Conservation (phyloP, 2,888 invertebrate genomes). For the Dryadula phaetusa region DNA sequence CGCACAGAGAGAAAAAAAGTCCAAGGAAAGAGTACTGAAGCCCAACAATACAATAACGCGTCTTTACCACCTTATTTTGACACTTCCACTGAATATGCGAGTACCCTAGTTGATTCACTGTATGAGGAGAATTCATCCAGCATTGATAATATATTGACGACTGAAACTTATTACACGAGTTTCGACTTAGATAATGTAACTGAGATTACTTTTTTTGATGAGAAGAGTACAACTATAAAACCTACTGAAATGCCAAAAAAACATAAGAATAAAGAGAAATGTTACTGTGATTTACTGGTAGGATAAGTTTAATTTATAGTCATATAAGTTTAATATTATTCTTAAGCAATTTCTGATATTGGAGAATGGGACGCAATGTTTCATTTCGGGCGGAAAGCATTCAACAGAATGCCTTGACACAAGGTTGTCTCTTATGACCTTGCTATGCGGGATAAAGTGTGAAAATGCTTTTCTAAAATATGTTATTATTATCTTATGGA, state of each 20-base stretch:
- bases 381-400: no score
- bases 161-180: slow-evolving; percentile 58
- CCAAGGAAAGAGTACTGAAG: slow-evolving; percentile 42
- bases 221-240: slow-evolving; percentile 54
- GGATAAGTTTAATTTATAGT: slow-evolving; percentile 42
- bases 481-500: no score
- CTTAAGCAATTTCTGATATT: no score
- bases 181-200: slow-evolving; percentile 72
- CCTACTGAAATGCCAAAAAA: slow-evolving; percentile 56
- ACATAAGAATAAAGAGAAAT: slow-evolving; percentile 51
- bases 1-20: slow-evolving; percentile 51
- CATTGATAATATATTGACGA: slow-evolving; percentile 55
- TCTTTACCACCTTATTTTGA: slow-evolving; percentile 50
- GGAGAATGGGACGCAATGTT: no score
- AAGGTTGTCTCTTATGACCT: no score
- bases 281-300: slow-evolving; percentile 73
- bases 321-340: no score
- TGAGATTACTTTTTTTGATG: slow-evolving; percentile 66
- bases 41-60: slow-evolving; percentile 54
- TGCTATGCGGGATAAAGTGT: no score
- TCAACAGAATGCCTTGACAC: no score
- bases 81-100: slow-evolving; percentile 58
- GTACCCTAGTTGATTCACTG: slow-evolving; percentile 63
- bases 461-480: no score
- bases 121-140: slow-evolving; percentile 69